Percentiles rank a stretch among this genome's conserved stretches.
phyloP scores from a whole-genome alignment of 2,888 invertebrate species.

The Pristionchus entomophagus region DNA sequence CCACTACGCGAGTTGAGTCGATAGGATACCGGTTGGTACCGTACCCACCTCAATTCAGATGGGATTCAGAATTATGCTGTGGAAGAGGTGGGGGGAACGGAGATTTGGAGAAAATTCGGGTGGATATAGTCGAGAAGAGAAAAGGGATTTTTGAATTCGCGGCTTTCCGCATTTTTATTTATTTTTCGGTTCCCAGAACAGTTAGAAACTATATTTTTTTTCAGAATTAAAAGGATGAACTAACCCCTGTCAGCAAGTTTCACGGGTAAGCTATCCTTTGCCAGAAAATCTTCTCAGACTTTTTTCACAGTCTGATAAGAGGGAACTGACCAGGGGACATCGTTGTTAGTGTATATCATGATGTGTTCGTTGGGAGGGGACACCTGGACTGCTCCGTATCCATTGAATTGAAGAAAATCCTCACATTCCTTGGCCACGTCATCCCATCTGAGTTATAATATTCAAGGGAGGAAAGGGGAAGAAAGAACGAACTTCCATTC shows the following conservation, averaged over 20 bases:
- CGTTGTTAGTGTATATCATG: slow-evolving; percentile 61
- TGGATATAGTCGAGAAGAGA: no score
- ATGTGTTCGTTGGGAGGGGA: slow-evolving; percentile 76
- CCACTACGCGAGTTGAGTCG: slow-evolving; percentile 84
- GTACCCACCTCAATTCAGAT: slow-evolving; percentile 90
- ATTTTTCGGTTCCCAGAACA: no score
- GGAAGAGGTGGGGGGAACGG: no score
- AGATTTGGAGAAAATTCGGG: not conserved
- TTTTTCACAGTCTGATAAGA: no score
- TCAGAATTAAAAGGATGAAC: no score
- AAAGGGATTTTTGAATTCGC: no score
- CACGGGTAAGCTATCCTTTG: no score
- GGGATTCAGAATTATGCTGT: no score
- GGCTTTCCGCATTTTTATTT: no score
- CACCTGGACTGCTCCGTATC: slow-evolving; percentile 83
- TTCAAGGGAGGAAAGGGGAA: not conserved
- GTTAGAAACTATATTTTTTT: no score
- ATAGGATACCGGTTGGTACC: slow-evolving; percentile 91
- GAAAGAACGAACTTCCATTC: slow-evolving; percentile 86
- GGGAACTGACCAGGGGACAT: slow-evolving; percentile 87
- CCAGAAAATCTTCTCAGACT: no score
- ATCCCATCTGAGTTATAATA: slow-evolving; percentile 79
- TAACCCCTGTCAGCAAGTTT: no score
- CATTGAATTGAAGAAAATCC: slow-evolving; percentile 84
- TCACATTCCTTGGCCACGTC: slow-evolving; percentile 89